These are phyloP conservation scores for Pseudococcus jackbeardsleyi DNA, from an alignment of 2,888 invertebrate genomes.

Conservation along the genomic window DNA sequence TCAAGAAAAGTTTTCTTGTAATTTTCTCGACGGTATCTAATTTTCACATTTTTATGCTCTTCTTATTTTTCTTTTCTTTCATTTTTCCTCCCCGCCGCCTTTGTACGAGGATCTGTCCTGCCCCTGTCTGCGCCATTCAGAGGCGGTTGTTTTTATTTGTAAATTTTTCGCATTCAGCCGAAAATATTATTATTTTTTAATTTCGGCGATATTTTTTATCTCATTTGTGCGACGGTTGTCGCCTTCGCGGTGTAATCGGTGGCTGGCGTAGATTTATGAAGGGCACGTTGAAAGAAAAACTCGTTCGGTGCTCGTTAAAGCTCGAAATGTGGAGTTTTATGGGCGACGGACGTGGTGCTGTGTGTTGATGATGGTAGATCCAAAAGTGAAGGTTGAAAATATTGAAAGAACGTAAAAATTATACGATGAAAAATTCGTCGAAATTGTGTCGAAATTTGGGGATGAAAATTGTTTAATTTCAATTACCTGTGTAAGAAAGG, in stretches of 20 bases:
- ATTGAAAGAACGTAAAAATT: no score
- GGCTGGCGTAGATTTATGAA: slow-evolving; percentile 12
- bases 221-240: slow-evolving; percentile 22
- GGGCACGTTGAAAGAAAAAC: not conserved
- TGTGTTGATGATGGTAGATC: not conserved
- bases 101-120: not conserved
- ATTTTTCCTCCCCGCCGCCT: not conserved
- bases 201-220: slow-evolving; percentile 33
- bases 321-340: not conserved
- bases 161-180: slow-evolving; percentile 1
- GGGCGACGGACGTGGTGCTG: not conserved
- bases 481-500: no score
- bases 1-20: slow-evolving; percentile 30
- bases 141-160: slow-evolving; percentile 20
- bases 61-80: not conserved
- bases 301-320: slow-evolving; percentile 3
- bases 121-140: not conserved
- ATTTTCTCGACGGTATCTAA: slow-evolving; percentile 47
- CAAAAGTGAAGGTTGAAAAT: no score
- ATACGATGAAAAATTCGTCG: no score
- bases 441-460: no score
- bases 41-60: slow-evolving; percentile 39
- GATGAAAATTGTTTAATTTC: no score
- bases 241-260: not conserved
- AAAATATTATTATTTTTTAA: slow-evolving; percentile 44